A percentile compares a stretch with the other conserved stretches of the same genome.
phyloP scores from a whole-genome alignment of 2,888 invertebrate species.

The Macaria liturata region DNA sequence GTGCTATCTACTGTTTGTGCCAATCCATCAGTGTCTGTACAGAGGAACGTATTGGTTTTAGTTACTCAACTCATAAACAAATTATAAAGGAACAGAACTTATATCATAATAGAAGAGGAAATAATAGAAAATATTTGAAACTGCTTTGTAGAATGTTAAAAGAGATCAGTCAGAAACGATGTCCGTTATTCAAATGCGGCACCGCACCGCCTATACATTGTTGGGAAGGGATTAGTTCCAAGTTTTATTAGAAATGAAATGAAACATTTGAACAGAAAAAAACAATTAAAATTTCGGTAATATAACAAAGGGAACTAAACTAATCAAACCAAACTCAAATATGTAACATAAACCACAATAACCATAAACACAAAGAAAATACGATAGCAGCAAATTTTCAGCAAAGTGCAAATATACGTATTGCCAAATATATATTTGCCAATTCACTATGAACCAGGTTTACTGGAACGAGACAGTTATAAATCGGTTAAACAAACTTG shows the following conservation, averaged over 20 bases:
- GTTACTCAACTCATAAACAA: constrained; percentile 34
- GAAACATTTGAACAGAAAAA: constrained; percentile 2
- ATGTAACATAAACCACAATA: constrained; percentile 36
- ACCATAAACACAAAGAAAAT: constrained; percentile 57
- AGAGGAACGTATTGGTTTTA: constrained; percentile 35
- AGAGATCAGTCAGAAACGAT: too few species aligned
- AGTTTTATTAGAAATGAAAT: constrained; percentile 1
- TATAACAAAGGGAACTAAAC: constrained; percentile 34
- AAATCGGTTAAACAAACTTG: constrained; percentile 45
- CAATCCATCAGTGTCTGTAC: constrained; percentile 62
- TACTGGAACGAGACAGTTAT: not conserved
- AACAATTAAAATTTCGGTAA: constrained; percentile 7
- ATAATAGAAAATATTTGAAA: not conserved
- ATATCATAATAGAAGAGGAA: constrained; percentile 30
- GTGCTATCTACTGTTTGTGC: constrained; percentile 62
- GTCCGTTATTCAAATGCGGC: constrained; percentile 37
- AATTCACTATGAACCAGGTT: constrained; percentile 72
- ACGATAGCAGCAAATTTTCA: constrained; percentile 69
- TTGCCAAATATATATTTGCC: constrained; percentile 63
- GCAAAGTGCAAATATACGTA: constrained; percentile 67
- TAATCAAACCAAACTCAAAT: constrained; percentile 42
- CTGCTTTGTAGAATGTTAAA: too few species aligned
- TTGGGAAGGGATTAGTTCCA: not conserved
- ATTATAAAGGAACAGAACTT: constrained; percentile 25
- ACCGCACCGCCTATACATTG: constrained; percentile 51